Percentiles rank a stretch among this genome's conserved stretches.
phyloP scores from a whole-genome alignment of 2,888 invertebrate species.

The Oscheius sp. region DNA sequence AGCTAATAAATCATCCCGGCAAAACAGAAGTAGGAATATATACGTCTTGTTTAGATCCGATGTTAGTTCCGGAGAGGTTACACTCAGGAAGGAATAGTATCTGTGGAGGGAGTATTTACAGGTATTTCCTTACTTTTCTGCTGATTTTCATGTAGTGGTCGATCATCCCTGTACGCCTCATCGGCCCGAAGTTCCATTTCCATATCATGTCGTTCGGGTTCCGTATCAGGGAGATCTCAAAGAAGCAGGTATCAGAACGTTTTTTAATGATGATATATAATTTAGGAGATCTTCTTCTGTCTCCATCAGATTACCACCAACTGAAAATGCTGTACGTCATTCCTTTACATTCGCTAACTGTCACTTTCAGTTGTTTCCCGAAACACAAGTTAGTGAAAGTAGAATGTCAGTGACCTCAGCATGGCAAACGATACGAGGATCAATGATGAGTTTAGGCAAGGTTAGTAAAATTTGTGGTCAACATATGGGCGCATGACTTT shows the following conservation, averaged over 20 bases:
- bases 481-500: no score
- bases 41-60: slow-evolving; percentile 9
- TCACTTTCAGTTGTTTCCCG: slow-evolving; percentile 24
- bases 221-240: slow-evolving; percentile 13
- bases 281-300: slow-evolving; percentile 25
- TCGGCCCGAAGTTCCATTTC: slow-evolving; percentile 23
- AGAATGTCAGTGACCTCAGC: slow-evolving; percentile 16
- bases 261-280: neutral
- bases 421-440: slow-evolving; percentile 23
- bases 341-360: neutral
- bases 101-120: slow-evolving; percentile 26
- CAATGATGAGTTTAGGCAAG: slow-evolving; percentile 12
- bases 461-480: neutral
- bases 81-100: slow-evolving; percentile 23
- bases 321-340: slow-evolving; percentile 18
- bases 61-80: slow-evolving; percentile 20
- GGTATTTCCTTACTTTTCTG: neutral
- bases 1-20: neutral
- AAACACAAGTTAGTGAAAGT: slow-evolving; percentile 2
- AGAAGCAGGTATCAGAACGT: slow-evolving; percentile 7
- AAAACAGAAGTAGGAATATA: neutral
- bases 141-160: slow-evolving; percentile 24
- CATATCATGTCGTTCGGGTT: slow-evolving; percentile 23
- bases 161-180: slow-evolving; percentile 24
- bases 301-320: slow-evolving; percentile 19